Evolutionary conservation across 2,888 invertebrate species (phyloP), one percentile per base, ranked within the genome.

Genomic region (Pseudoips prasinana): DNA sequence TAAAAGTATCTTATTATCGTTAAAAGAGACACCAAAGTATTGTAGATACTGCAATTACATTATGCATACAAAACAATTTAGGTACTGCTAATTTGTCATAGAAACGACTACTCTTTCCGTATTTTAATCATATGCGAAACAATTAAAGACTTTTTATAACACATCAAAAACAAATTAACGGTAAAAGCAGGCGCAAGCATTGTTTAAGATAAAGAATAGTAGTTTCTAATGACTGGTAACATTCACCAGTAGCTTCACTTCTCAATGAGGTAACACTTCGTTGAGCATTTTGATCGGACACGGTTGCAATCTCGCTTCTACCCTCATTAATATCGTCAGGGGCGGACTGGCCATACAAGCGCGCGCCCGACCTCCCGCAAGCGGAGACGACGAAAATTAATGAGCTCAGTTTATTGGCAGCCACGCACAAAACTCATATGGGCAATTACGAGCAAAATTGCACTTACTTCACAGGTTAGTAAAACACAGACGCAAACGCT

Each of bases 311-410:
- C 65, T 82, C 82, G 88, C 88, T 88, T 88, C 84, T 88, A 88
- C 79, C 81, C 86, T 88, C 88, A 86, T 88, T 87, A 86, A 87
- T 86, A 89, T 89, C 86, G 89, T 88, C 89, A 89, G 89, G 89
- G 87, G 88, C 85, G 86, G 89, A 89, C 88, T 89, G 89, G 89
- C 88, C 89, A 84, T 89, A 89, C 89, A 88, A 88, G 83, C 87
- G 86, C 74, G 86, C 86, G 74, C 88, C 87, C 80, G 86, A 76
- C 74, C 87, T 88, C 81, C 88, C 87, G 58, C 88, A 79, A 83
- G 83, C 83, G 87, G 88, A 87, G 79, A 80, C 87, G 86, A 88
- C 88, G 86, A 88, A 86, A 84, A 86, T 88, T 87, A 86, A 88
- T 87, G 88, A 88, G 84, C 80, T 88, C 88, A 86, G 88, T 88